A percentile compares a stretch with the other conserved stretches of the same genome.
These are phyloP conservation scores for Pseudotriccus pelzelni DNA, from an alignment of 2,797 vertebrate genomes.

Conservation along the genomic window DNA sequence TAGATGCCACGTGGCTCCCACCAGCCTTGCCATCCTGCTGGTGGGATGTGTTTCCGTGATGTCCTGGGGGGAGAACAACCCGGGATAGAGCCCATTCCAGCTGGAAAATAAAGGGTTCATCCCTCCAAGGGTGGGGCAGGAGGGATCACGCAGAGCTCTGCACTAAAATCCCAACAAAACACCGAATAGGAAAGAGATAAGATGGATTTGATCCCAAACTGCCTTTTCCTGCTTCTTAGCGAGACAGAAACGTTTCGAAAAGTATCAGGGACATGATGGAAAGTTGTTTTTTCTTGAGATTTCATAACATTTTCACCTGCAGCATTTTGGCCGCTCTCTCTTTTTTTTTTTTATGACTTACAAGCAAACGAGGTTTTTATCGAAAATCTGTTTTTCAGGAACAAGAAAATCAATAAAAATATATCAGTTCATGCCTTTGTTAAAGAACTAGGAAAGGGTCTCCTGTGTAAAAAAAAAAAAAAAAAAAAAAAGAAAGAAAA, in stretches of 20 bases:
- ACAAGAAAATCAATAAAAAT: slow-evolving; percentile 54
- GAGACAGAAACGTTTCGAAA: not conserved
- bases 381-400: slow-evolving; percentile 47
- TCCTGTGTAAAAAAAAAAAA: not conserved
- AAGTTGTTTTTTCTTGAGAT: slow-evolving; percentile 27
- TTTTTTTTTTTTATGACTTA: not conserved
- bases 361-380: slow-evolving; percentile 37
- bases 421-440: slow-evolving; percentile 17
- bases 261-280: slow-evolving; percentile 15
- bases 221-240: not conserved
- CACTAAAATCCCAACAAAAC: not conserved
- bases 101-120: not conserved
- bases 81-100: not conserved
- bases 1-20: accelerated
- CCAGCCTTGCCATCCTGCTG: not conserved
- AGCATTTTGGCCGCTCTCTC: not conserved
- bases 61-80: not conserved
- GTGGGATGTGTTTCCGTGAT: not conserved
- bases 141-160: not conserved
- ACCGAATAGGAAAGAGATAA: not conserved
- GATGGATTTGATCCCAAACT: not conserved
- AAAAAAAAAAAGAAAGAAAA: not conserved
- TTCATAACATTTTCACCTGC: slow-evolving; percentile 53
- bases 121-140: not conserved
- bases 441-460: not conserved